These are phyloP conservation scores for Hirtodrosophila confusa DNA, from an alignment of 2,888 invertebrate species.

Conservation along the genomic window DNA sequence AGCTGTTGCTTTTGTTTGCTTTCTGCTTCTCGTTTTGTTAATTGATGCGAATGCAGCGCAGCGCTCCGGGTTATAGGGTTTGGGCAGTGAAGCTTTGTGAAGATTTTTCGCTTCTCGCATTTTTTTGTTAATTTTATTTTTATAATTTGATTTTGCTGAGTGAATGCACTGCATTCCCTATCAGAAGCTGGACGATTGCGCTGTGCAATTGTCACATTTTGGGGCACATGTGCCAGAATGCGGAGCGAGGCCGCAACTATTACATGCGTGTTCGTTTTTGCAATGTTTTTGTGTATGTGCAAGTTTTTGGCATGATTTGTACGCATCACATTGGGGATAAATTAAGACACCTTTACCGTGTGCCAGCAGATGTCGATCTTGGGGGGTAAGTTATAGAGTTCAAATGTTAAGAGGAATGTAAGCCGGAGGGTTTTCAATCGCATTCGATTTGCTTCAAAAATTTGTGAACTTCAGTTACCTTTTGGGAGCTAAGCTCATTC, in stretches of 20 bases:
- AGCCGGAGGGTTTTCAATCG: slow-evolving; percentile 11
- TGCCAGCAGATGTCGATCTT: slow-evolving; percentile 21
- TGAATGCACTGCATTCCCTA: too few species aligned
- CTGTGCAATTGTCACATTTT: slow-evolving; percentile 10
- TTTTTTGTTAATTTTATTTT: too few species aligned
- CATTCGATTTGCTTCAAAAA: slow-evolving; percentile 12
- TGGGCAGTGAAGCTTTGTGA: too few species aligned
- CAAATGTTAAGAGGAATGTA: slow-evolving; percentile 19
- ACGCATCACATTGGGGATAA: slow-evolving; percentile 14
- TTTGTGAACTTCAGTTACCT: slow-evolving; percentile 9
- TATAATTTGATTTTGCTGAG: too few species aligned
- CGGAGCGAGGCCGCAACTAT: slow-evolving; percentile 4
- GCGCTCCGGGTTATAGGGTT: too few species aligned
- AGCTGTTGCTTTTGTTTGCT: too few species aligned
- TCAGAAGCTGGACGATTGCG: slow-evolving; percentile 3
- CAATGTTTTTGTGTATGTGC: slow-evolving; percentile 9
- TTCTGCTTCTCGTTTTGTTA: too few species aligned
- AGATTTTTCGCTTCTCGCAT: too few species aligned
- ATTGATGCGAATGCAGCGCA: too few species aligned
- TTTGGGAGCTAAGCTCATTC: slow-evolving; percentile 16
- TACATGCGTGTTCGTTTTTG: slow-evolving; percentile 13
- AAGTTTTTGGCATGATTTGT: slow-evolving; percentile 12
- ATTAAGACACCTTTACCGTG: slow-evolving; percentile 8
- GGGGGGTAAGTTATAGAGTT: slow-evolving; percentile 13
- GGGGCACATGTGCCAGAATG: slow-evolving; percentile 8